Base-by-base conservation (phyloP, 2,888 invertebrate species). In the Andrena marginata region DNA sequence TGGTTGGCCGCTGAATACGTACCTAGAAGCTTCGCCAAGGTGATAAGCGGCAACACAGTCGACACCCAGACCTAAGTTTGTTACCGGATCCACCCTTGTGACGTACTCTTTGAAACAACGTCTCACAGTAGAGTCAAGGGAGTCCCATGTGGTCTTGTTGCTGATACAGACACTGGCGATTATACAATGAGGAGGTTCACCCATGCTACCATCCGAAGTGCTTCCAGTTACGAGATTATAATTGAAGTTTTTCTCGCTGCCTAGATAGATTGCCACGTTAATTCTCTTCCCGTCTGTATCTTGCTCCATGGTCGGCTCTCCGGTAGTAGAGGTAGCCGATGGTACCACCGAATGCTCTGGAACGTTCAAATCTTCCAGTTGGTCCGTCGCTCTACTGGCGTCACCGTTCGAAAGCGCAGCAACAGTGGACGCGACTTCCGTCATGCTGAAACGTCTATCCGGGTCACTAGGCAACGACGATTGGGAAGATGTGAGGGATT, bases 101-200 rank as follows among this genome's bases (percentile, higher is more conserved):
- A 98, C 96, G 94, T 99, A 99, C 91, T 99, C 99, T 94, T 99
- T 99, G 94, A 99, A 99, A 71, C 98, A 97, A 94, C 98, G 97
- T 90, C 98, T 96, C 84, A 99, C 97, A 89, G 97, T 97, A 90
- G 97, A 97, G 94, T 99, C 99, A 91, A 99, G 95, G 92, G 98
- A 97, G 93, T 98, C 98, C 99, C 99, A 99, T 78, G 97, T 98
- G 0, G 98, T 98, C 94, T 98, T 98, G 80, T 98, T 97, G 88
- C 98, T 98, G 85, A 99, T 97, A 91, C 97, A 97, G 3, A 99
- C 97, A 90, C 96, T 97, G 16, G 99, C 98, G 92, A 99, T 97
- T 4, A 97, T 95, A 92, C 97, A 93, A 63, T 85, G 94, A 82
- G 89, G 94, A 87, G 90, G 94, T 90, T 90, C 94, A 86, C 87